Conservation (phyloP, 2,113 vertebrate genomes). For the Tetrax tetrax region DNA sequence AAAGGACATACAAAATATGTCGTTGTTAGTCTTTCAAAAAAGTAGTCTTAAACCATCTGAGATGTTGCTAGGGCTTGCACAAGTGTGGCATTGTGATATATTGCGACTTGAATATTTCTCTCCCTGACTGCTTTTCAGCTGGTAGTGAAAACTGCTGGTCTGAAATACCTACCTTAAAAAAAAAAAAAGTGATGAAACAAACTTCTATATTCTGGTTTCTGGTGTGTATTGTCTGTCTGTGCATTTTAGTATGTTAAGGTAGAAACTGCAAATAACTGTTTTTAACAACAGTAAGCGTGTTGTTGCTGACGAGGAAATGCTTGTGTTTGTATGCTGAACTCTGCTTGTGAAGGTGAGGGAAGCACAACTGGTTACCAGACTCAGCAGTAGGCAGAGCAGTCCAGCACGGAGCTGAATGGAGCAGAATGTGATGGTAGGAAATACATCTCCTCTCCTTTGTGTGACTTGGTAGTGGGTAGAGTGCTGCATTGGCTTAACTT, state of each 20-base stretch:
- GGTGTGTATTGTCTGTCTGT: not conserved
- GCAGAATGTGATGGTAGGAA: not conserved
- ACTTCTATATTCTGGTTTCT: not conserved
- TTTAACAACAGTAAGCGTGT: not conserved
- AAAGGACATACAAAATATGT: accelerated
- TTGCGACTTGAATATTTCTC: not conserved
- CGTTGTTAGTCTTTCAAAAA: not conserved
- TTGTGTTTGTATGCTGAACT: not conserved
- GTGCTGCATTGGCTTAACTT: conserved; percentile 47
- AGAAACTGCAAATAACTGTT: not conserved
- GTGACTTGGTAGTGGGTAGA: conserved; percentile 20
- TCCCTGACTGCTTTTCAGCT: not conserved
- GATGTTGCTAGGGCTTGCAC: not conserved
- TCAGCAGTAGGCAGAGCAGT: not conserved
- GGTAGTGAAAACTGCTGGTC: not conserved
- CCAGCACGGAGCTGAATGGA: accelerated
- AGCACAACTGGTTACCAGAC: not conserved
- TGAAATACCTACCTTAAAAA: not conserved
- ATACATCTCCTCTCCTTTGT: not conserved
- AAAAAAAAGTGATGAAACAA: not conserved
- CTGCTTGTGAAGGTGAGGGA: not conserved
- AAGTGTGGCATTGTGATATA: not conserved
- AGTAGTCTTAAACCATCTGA: not conserved
- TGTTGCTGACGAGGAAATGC: not conserved
- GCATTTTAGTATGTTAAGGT: not conserved